phyloP scores from a whole-genome alignment of 64 coral and sea anemone genomes.

The Pachyseris speciosa region DNA sequence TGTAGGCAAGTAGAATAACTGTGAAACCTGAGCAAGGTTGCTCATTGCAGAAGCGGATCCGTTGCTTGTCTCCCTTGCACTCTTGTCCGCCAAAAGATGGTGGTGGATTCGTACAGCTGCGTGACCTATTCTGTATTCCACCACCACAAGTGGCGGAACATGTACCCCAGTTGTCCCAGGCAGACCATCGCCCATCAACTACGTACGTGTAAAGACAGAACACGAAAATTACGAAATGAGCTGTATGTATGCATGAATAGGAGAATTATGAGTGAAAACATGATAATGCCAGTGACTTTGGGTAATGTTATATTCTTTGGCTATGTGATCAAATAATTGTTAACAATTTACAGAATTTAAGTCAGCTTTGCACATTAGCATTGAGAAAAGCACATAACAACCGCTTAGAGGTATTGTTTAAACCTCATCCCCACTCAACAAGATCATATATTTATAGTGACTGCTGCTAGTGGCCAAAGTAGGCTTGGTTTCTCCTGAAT shows the following conservation, averaged over 20 bases:
- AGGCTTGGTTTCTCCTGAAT: too few relatives aligned
- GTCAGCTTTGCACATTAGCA: too few relatives aligned
- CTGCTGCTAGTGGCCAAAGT: too few relatives aligned
- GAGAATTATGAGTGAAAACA: not conserved
- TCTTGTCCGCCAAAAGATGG: not conserved
- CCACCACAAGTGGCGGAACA: not conserved
- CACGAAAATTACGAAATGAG: too few relatives aligned
- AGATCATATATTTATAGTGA: too few relatives aligned
- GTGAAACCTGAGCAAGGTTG: not conserved
- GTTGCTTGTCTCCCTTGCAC: not conserved
- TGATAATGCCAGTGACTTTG: not conserved
- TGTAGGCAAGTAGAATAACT: not conserved
- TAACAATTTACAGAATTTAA: too few relatives aligned
- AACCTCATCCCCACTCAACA: too few relatives aligned
- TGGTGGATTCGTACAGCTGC: slow-evolving; percentile 12
- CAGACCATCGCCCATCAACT: not conserved
- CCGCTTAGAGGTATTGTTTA: too few relatives aligned
- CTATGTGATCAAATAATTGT: too few relatives aligned
- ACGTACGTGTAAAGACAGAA: not conserved
- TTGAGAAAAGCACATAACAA: too few relatives aligned
- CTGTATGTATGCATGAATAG: too few relatives aligned
- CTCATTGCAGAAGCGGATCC: not conserved
- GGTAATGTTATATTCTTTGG: not conserved
- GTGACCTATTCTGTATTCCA: not conserved
- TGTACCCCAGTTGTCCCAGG: not conserved